Conservation (phyloP, 2,888 invertebrate genomes). For the Anthoptus insignis region DNA sequence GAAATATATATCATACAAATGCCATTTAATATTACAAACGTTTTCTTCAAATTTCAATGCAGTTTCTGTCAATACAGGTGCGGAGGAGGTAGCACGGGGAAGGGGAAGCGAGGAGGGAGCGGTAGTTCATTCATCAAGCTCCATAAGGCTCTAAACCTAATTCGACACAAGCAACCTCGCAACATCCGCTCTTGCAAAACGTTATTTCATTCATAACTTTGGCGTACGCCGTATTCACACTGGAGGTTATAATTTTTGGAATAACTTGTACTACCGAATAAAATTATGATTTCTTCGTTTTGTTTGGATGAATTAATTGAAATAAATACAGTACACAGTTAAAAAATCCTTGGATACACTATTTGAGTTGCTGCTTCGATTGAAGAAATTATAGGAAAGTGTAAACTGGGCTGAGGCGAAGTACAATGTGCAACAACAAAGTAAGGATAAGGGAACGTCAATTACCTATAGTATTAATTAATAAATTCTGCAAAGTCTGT, state of each 20-base stretch:
- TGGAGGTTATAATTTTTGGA: slow-evolving; percentile 39
- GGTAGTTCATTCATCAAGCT: slow-evolving; percentile 83
- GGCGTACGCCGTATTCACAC: slow-evolving; percentile 65
- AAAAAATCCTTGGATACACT: no score
- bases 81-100: slow-evolving; percentile 10
- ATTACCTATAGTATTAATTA: no score
- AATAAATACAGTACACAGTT: no score
- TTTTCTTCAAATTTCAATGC: slow-evolving; percentile 2
- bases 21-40: neutral
- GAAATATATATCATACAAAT: neutral
- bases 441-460: no score
- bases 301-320: no score
- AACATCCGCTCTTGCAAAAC: slow-evolving; percentile 87
- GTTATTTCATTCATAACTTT: slow-evolving; percentile 86
- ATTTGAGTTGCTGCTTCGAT: no score
- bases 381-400: no score
- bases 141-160: slow-evolving; percentile 86
- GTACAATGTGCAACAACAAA: no score
- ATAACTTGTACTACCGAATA: no score
- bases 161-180: slow-evolving; percentile 84
- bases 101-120: slow-evolving; percentile 52
- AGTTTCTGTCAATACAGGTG: slow-evolving; percentile 25
- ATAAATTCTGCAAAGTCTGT: neutral
- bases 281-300: no score
- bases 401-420: no score